Conservation (phyloP, 2,113 vertebrate genomes). For the Alethe diademata region DNA sequence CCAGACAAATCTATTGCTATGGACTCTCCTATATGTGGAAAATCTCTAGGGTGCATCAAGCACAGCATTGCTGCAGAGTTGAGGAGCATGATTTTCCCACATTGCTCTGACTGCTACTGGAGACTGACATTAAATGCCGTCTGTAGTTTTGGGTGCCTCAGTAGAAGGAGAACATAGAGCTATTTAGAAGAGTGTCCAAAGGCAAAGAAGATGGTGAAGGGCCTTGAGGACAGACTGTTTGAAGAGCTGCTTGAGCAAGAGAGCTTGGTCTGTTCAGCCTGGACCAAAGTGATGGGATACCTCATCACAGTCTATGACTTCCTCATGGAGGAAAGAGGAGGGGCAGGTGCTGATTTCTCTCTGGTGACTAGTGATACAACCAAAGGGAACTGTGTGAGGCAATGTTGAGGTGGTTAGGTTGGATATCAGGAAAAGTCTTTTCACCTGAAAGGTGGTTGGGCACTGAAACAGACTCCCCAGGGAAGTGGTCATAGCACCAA, state of each 20-base stretch:
- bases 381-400: not conserved
- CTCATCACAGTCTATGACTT: not conserved
- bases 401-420: not conserved
- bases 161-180: not conserved
- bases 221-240: not conserved
- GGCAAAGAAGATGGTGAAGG: not conserved
- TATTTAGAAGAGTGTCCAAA: not conserved
- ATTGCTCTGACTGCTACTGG: not conserved
- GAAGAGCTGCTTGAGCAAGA: not conserved
- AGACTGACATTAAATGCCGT: not conserved
- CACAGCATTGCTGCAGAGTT: not conserved
- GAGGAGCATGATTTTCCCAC: not conserved
- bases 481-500: not conserved
- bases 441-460: not conserved
- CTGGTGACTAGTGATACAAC: not conserved
- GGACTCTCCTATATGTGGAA: not conserved
- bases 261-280: not conserved
- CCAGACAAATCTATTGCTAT: not conserved
- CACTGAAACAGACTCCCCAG: not conserved
- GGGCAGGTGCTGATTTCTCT: not conserved
- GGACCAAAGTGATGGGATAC: not conserved
- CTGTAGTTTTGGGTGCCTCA: not conserved
- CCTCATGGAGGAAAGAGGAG: too few species aligned
- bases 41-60: not conserved
- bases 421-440: not conserved